Conservation (phyloP, 1,140 invertebrate species). For the Drosophila athabasca region DNA sequence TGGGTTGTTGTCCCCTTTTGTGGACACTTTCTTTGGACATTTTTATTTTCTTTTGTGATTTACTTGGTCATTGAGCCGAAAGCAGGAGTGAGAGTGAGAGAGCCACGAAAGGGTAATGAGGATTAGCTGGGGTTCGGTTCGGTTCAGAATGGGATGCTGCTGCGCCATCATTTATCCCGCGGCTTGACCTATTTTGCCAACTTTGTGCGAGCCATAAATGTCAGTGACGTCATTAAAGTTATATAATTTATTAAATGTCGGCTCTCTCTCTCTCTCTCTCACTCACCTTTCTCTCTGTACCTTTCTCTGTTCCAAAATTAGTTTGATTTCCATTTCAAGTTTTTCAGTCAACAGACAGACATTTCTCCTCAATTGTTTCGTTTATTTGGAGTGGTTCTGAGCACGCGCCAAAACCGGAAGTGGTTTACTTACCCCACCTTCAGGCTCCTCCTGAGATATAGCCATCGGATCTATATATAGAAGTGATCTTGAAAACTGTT, state of each 20-base stretch:
- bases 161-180: conserved; percentile 67
- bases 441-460: conserved; percentile 34
- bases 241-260: conserved; percentile 76
- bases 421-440: conserved; percentile 37
- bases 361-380: too few relatives aligned
- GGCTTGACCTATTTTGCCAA: conserved; percentile 80
- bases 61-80: conserved; percentile 61
- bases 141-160: conserved; percentile 43
- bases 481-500: background rate
- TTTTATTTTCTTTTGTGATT: conserved; percentile 82
- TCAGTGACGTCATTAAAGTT: conserved; percentile 78
- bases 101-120: conserved; percentile 33
- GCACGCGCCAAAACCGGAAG: conserved; percentile 74
- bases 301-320: conserved; percentile 45
- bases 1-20: conserved; percentile 58
- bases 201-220: conserved; percentile 67
- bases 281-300: too few relatives aligned
- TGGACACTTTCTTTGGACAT: conserved; percentile 75
- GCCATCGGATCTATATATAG: conserved; percentile 24
- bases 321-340: conserved; percentile 70
- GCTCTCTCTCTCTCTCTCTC: background rate
- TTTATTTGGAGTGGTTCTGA: conserved; percentile 36
- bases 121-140: conserved; percentile 30
- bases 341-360: conserved; percentile 17
- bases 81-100: conserved; percentile 34